Percentiles rank a stretch among this genome's conserved stretches.
These are phyloP conservation scores for Drosophila lowei DNA, from an alignment of 1,140 invertebrate genomes.

Conservation along the genomic window DNA sequence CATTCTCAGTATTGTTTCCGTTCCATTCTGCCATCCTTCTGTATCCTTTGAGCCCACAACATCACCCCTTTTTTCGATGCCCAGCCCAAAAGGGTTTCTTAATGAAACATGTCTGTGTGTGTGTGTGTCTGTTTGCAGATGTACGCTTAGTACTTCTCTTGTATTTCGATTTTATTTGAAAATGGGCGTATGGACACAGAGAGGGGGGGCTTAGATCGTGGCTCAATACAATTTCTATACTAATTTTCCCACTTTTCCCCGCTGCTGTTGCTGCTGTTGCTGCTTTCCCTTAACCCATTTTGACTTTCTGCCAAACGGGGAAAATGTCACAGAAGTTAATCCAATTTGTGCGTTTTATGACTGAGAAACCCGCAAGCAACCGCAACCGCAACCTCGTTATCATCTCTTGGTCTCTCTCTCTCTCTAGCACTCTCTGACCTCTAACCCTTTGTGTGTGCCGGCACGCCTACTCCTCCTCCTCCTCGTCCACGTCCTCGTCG, in stretches of 20 bases:
- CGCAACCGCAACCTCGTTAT: conserved; percentile 53
- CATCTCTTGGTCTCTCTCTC: conserved; percentile 40
- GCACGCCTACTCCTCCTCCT: conserved; percentile 49
- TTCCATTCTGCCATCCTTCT: no score
- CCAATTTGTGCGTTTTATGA: conserved; percentile 75
- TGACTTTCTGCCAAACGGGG: conserved; percentile 34
- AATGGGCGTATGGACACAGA: conserved; percentile 24
- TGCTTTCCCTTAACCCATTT: conserved; percentile 25
- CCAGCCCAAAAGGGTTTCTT: conserved; percentile 10
- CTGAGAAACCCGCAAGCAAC: conserved; percentile 55
- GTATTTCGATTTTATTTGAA: conserved; percentile 18
- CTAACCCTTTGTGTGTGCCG: conserved; percentile 52
- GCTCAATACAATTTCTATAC: conserved; percentile 51
- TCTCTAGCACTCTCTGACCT: conserved; percentile 24
- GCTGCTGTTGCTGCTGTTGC: conserved; percentile 23
- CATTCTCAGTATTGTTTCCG: conserved; percentile 3
- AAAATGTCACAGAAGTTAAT: conserved; percentile 77
- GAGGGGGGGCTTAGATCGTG: conserved; percentile 24
- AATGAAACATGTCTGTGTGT: conserved; percentile 25
- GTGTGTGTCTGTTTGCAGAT: conserved; percentile 7
- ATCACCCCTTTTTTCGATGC: neutral
- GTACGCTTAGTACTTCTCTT: neutral
- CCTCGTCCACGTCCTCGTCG: conserved; percentile 36
- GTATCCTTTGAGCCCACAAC: conserved; percentile 15
- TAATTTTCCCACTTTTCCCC: conserved; percentile 50